Evolutionary conservation across 2,113 vertebrate genomes (phyloP), one percentile per base, ranked within the genome.

Genomic region (Sula dactylatra): DNA sequence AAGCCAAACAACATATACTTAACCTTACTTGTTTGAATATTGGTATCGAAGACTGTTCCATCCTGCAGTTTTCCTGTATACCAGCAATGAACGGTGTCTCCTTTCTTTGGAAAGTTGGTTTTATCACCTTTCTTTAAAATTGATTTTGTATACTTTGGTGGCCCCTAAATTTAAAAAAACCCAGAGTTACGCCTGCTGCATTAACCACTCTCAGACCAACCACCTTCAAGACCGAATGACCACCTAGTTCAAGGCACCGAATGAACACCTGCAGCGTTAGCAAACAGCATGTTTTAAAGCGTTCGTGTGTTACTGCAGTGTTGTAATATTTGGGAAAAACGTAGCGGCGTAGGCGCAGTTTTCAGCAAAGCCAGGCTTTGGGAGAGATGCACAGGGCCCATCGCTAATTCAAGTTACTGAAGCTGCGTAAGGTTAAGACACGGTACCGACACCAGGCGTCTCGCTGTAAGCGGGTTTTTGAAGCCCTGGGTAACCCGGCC

Each of bases 21-120:
- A 72, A 10, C 86, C 98, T 94, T 98, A 99, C 99, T 97, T 76
- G 99, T 80, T 9, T 99, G 98, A 62, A 99, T 92, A 67, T 99
- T 99, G 66, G 99, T 99, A 88, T 99, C 99, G 15, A 99, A 99
- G 70, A 99, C 99, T 1, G 99, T 99, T 8, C 99, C 99, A 17
- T 99, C 99, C 96, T 99, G 99, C 71, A 99, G 95, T 6, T 98
- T 98, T 1, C 99, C 99, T 0, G 99, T 99, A 89, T 99, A 99
- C 99, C 99, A 99, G 98, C 99, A 99, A 56, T 99, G 98, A 73
- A 99, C 99, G 2, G 98, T 98, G 44, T 99, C 99, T 3, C 99
- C 99, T 89, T 99, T 99, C 98, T 99, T 99, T 0, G 99, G 99
- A 69, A 99, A 99, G 98, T 99, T 99, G 40, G 98, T 97, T 98